phyloP scores from a whole-genome alignment of 2,113 vertebrate species.

The Corapipo altera region DNA sequence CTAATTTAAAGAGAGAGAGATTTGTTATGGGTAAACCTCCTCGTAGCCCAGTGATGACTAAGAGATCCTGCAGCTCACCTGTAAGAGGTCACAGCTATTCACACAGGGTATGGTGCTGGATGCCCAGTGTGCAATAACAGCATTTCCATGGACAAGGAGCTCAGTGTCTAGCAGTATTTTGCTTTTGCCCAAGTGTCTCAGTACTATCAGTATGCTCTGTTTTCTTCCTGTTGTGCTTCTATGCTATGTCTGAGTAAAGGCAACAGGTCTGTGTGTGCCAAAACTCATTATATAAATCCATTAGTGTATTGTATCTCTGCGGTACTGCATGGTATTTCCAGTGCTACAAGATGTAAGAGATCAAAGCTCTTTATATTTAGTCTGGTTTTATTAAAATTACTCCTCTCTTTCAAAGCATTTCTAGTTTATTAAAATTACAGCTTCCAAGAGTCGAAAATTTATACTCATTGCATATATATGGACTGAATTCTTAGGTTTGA shows the following conservation, averaged over 20 bases:
- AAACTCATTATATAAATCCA: neutral
- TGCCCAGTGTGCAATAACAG: slow-evolving; percentile 41
- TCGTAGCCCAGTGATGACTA: slow-evolving; percentile 91
- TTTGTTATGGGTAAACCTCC: slow-evolving; percentile 93
- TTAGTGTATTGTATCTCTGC: neutral
- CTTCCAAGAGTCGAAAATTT: neutral
- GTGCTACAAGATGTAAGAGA: neutral
- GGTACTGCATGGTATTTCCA: slow-evolving; percentile 49
- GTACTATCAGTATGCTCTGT: neutral
- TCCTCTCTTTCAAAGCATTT: neutral
- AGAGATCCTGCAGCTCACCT: slow-evolving; percentile 83
- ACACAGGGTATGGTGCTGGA: slow-evolving; percentile 88
- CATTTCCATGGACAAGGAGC: neutral
- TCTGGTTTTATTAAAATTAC: neutral
- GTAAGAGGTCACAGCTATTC: slow-evolving; percentile 82
- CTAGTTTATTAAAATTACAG: neutral
- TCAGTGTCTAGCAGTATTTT: slow-evolving; percentile 6
- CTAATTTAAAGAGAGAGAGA: slow-evolving; percentile 80
- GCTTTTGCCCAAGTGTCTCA: slow-evolving; percentile 15
- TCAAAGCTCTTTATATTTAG: neutral
- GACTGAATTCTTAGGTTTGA: neutral
- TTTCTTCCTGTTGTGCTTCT: slow-evolving; percentile 27
- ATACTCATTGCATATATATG: neutral
- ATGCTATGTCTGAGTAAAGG: slow-evolving; percentile 13
- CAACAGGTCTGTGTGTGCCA: neutral